phyloP scores from a whole-genome alignment of 2,113 vertebrate species.

The Arenaria interpres region DNA sequence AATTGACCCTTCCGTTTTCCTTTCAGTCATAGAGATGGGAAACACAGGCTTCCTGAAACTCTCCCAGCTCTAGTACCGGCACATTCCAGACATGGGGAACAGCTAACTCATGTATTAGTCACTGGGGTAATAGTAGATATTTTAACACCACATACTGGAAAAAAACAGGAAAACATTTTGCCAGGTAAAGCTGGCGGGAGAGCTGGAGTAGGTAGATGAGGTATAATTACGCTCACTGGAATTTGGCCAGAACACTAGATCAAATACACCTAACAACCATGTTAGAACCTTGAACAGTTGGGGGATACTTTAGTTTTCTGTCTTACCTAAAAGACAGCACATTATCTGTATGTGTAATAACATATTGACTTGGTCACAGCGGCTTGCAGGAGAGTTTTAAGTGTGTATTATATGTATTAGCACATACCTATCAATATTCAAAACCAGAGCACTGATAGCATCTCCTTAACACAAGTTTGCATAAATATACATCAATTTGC shows the following conservation, averaged over 20 bases:
- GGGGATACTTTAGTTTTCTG: not conserved
- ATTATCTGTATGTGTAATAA: accelerated
- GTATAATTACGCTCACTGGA: not conserved
- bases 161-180: slow-evolving; percentile 21
- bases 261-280: not conserved
- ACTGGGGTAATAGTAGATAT: not conserved
- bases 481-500: slow-evolving; percentile 32
- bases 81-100: not conserved
- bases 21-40: not conserved
- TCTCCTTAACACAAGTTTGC: slow-evolving; percentile 30
- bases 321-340: not conserved
- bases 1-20: not conserved
- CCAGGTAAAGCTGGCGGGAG: not conserved
- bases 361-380: accelerated
- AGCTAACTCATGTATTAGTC: not conserved
- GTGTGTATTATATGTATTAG: not conserved
- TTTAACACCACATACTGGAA: not conserved
- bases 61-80: not conserved
- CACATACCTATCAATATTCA: not conserved
- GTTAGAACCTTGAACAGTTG: not conserved
- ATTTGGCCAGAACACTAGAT: not conserved
- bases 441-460: not conserved
- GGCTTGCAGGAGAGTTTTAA: not conserved
- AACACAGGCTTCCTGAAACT: not conserved
- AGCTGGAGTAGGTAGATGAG: not conserved